A percentile compares a stretch with the other conserved stretches of the same genome.
phyloP scores from a whole-genome alignment of 1,140 invertebrate genomes.

The Cyclargus thomasi region DNA sequence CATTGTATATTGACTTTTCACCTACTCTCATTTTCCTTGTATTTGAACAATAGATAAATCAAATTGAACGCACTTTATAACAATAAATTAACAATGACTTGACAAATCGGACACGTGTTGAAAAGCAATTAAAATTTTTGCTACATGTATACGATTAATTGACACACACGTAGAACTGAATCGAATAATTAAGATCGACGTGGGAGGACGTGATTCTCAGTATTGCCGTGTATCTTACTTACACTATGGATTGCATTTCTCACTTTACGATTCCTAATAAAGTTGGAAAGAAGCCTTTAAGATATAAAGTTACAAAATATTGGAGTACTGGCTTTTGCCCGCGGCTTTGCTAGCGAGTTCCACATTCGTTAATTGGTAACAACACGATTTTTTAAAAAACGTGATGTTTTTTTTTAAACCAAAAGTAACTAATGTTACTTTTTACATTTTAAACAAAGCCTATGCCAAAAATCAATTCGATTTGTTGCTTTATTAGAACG shows the following conservation, averaged over 20 bases:
- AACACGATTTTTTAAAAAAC: no score
- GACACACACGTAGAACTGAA: slow-evolving; percentile 45
- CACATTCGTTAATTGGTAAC: no score
- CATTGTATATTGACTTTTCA: not conserved
- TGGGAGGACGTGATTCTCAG: slow-evolving; percentile 35
- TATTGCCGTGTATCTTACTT: slow-evolving; percentile 5
- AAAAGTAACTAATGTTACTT: no score
- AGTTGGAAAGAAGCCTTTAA: not conserved
- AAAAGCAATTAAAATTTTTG: slow-evolving; percentile 5
- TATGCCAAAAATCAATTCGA: no score
- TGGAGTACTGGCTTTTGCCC: no score
- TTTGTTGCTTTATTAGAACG: no score
- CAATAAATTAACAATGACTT: slow-evolving; percentile 13
- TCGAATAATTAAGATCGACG: slow-evolving; percentile 51
- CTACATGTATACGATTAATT: slow-evolving; percentile 43
- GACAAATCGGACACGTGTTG: not conserved
- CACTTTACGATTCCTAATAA: no score
- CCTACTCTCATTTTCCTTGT: not conserved
- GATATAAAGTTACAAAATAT: not conserved
- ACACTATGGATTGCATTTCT: no score
- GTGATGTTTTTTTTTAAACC: no score
- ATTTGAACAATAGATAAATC: not conserved
- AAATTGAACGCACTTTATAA: slow-evolving; percentile 19
- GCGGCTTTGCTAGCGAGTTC: no score
- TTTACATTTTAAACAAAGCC: no score